Conservation (phyloP, 2,113 vertebrate species). For the Baryphthengus martii region DNA sequence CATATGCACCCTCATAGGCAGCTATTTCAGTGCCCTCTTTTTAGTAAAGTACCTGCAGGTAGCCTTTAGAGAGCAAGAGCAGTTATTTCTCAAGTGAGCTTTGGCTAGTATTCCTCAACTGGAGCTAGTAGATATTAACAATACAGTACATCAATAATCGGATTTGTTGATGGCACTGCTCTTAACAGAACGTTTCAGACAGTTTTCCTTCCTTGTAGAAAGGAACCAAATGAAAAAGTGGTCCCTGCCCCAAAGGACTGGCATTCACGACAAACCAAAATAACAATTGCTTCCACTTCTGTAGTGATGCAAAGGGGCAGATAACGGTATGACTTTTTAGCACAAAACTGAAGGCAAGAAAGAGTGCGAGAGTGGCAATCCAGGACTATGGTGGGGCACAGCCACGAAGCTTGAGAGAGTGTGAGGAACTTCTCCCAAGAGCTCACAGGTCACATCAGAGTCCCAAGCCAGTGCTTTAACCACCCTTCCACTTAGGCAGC, state of each 20-base stretch:
- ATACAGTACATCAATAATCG: not conserved
- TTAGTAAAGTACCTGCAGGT: not conserved
- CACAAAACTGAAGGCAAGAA: not conserved
- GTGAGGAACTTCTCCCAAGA: not conserved
- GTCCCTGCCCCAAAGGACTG: not conserved
- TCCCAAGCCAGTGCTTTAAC: not conserved
- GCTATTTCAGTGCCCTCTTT: not conserved
- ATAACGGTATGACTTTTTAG: not conserved
- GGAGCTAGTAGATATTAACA: not conserved
- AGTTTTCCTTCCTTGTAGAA: not conserved
- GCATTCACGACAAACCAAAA: not conserved
- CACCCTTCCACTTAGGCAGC: not conserved
- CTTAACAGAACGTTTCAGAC: not conserved
- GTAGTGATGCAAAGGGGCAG: not conserved
- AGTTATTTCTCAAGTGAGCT: not conserved
- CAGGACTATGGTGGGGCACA: not conserved
- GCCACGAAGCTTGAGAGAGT: not conserved
- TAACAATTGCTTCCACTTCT: accelerated
- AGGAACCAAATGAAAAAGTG: not conserved
- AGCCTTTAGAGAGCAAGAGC: not conserved
- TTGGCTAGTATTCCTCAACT: not conserved
- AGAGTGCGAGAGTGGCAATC: not conserved
- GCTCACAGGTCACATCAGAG: not conserved
- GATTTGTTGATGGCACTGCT: not conserved
- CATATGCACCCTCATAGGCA: not conserved